phyloP scores from a whole-genome alignment of 1,140 invertebrate species.

The Neotoxoptera formosana region DNA sequence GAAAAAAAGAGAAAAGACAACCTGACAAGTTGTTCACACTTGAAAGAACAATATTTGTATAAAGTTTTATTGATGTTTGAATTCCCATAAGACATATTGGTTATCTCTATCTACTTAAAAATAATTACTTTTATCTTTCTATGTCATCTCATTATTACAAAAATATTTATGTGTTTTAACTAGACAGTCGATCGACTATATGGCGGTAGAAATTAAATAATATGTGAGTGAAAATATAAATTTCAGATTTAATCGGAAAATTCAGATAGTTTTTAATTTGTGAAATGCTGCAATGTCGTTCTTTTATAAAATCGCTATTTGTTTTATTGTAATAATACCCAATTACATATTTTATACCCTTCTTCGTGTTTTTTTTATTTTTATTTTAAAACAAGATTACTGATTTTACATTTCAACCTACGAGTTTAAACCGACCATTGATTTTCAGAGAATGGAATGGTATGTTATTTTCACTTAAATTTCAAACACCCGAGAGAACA shows the following conservation, averaged over 20 bases:
- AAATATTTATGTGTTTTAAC: neutral
- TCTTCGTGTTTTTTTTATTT: neutral
- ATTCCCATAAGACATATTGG: no score
- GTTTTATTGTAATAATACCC: no score
- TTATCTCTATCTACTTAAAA: no score
- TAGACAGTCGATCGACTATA: neutral
- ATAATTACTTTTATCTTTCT: no score
- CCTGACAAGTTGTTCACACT: no score
- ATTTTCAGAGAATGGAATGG: neutral
- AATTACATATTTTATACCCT: neutral
- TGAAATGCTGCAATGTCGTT: neutral
- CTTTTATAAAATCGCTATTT: neutral
- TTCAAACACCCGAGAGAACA: slow-evolving; percentile 18
- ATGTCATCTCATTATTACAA: no score
- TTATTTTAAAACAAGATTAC: neutral
- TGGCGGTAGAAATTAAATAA: neutral
- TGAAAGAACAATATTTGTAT: no score
- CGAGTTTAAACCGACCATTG: neutral
- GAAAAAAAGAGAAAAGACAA: no score
- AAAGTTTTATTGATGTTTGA: no score
- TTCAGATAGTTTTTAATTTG: neutral
- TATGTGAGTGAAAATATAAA: neutral
- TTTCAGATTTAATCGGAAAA: no score
- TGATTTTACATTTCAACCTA: neutral
- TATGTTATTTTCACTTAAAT: slow-evolving; percentile 20